These are phyloP conservation scores for Amazonetta brasiliensis DNA, from an alignment of 2,797 vertebrate genomes.

Conservation along the genomic window DNA sequence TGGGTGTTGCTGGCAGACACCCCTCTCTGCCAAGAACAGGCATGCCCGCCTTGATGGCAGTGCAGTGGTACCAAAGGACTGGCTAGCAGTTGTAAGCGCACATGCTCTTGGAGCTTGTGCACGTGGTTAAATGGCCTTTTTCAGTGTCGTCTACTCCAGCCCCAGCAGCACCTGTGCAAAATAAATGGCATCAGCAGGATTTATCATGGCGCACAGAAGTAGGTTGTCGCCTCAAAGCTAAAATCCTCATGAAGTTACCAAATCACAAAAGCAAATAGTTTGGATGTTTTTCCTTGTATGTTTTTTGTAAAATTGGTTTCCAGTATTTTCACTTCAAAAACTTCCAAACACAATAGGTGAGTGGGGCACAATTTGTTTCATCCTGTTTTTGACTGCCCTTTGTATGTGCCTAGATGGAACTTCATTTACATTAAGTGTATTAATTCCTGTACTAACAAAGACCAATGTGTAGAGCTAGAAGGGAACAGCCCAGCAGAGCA, in stretches of 20 bases:
- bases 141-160: not conserved
- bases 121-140: not conserved
- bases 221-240: not conserved
- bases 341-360: fast-evolving
- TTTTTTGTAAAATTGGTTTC: not conserved
- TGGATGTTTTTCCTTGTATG: not conserved
- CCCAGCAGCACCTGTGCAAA: not conserved
- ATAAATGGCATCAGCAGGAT: not conserved
- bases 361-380: not conserved
- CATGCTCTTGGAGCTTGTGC: not conserved
- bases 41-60: not conserved
- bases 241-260: not conserved
- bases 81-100: not conserved
- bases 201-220: not conserved
- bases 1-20: not conserved
- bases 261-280: not conserved
- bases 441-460: not conserved
- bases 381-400: not conserved
- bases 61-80: not conserved
- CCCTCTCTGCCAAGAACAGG: not conserved
- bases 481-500: not conserved
- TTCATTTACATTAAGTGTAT: not conserved
- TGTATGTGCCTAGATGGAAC: fast-evolving
- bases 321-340: not conserved
- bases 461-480: not conserved